Percentiles rank a stretch among this genome's conserved stretches.
These are phyloP conservation scores for Barnardius zonarius DNA, from an alignment of 2,113 vertebrate genomes.

Conservation along the genomic window DNA sequence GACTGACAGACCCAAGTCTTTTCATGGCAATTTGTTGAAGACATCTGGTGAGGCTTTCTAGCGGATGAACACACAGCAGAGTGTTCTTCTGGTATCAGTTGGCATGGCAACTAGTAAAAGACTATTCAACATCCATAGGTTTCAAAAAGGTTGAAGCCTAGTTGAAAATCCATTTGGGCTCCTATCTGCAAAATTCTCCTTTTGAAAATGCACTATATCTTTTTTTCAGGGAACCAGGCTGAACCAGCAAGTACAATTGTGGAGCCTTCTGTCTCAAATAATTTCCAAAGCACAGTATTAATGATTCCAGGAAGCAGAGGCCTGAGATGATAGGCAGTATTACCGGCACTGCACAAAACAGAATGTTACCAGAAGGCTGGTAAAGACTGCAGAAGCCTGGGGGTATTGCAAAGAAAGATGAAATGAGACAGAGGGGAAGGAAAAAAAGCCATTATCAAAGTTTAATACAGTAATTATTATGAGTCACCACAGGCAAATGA, in stretches of 20 bases:
- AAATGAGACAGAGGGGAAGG: not conserved
- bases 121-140: slow-evolving; percentile 91
- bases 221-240: slow-evolving; percentile 61
- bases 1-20: slow-evolving; percentile 88
- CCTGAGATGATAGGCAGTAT: slow-evolving; percentile 61
- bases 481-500: slow-evolving; percentile 28
- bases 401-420: not conserved
- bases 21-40: slow-evolving; percentile 99
- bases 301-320: slow-evolving; percentile 70
- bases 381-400: slow-evolving; percentile 4
- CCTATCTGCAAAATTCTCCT: slow-evolving; percentile 82
- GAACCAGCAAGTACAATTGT: slow-evolving; percentile 65
- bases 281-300: slow-evolving; percentile 75
- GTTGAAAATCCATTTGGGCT: slow-evolving; percentile 99
- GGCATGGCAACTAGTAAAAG: slow-evolving; percentile 97
- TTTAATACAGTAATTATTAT: slow-evolving; percentile 56
- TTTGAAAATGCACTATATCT: slow-evolving; percentile 76
- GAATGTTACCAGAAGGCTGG: slow-evolving; percentile 58
- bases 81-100: slow-evolving; percentile 93
- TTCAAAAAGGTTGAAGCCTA: slow-evolving; percentile 94
- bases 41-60: slow-evolving; percentile 98
- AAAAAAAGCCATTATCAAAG: slow-evolving; percentile 43
- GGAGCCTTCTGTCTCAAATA: slow-evolving; percentile 71
- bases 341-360: slow-evolving; percentile 51
- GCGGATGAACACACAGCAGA: slow-evolving; percentile 84